Conservation (phyloP, 2,888 invertebrate genomes). For the Automeris io region DNA sequence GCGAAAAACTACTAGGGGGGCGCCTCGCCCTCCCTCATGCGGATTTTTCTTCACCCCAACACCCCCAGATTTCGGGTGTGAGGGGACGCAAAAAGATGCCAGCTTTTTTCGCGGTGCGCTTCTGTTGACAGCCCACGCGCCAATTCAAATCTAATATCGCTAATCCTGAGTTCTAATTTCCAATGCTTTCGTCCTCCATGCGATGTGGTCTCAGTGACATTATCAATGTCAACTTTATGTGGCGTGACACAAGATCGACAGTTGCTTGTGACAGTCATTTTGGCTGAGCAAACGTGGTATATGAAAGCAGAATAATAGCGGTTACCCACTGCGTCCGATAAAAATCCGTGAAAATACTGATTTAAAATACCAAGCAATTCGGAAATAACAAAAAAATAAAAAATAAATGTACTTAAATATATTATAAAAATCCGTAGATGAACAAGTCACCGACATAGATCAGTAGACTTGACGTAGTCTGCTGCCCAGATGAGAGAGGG, state of each 20-base stretch:
- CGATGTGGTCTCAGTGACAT: slow-evolving; percentile 51
- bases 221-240: slow-evolving; percentile 10
- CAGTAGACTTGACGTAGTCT: too few relatives aligned
- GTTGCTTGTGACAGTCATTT: slow-evolving; percentile 25
- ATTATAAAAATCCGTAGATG: too few relatives aligned
- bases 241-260: background rate
- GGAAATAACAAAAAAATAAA: too few relatives aligned
- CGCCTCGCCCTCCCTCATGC: slow-evolving; percentile 34
- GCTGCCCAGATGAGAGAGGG: too few relatives aligned
- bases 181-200: slow-evolving; percentile 23
- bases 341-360: too few relatives aligned
- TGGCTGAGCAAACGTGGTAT: slow-evolving; percentile 54
- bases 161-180: slow-evolving; percentile 21
- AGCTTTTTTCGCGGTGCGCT: slow-evolving; percentile 64
- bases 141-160: slow-evolving; percentile 19
- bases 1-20: slow-evolving; percentile 70
- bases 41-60: slow-evolving; percentile 63
- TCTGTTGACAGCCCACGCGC: slow-evolving; percentile 51
- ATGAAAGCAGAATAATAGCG: too few relatives aligned
- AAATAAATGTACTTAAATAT: too few relatives aligned
- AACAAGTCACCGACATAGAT: too few relatives aligned
- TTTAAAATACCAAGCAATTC: too few relatives aligned
- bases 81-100: slow-evolving; percentile 71
- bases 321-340: too few relatives aligned
- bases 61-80: slow-evolving; percentile 54